Conservation (phyloP, 2,113 vertebrate species). For the Corythornis cristatus region DNA sequence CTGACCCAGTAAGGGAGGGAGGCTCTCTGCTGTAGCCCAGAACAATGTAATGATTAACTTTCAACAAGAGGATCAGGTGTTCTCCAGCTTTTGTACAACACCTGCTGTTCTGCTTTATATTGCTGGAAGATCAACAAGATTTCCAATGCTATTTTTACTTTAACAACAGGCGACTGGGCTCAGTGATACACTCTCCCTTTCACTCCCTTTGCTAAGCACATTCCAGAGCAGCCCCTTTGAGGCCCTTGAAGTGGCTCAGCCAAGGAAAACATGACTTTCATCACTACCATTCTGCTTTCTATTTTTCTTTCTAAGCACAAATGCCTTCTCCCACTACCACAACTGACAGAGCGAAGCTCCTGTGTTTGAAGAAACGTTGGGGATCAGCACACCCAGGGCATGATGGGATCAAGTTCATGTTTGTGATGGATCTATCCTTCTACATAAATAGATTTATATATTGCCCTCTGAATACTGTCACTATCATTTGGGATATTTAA, state of each 20-base stretch:
- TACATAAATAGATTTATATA: neutral
- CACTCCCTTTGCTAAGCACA: conserved; percentile 47
- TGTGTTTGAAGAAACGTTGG: neutral
- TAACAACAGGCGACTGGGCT: conserved; percentile 15
- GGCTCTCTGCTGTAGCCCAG: neutral
- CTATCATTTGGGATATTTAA: neutral
- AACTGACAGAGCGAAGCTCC: neutral
- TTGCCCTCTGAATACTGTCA: neutral
- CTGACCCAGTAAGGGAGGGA: neutral
- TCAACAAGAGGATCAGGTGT: conserved; percentile 30
- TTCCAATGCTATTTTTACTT: conserved; percentile 52
- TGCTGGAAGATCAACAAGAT: conserved; percentile 44
- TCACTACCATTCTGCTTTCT: conserved; percentile 47
- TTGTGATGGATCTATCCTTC: neutral
- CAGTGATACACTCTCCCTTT: conserved; percentile 41
- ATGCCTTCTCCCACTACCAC: neutral
- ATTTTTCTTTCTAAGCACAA: conserved; percentile 61
- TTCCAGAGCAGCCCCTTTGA: conserved; percentile 68
- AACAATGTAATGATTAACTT: conserved; percentile 51
- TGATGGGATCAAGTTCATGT: neutral
- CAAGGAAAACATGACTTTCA: conserved; percentile 65
- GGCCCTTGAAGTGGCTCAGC: conserved; percentile 40
- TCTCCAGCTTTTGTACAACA: conserved; percentile 47
- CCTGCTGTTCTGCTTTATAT: conserved; percentile 42
- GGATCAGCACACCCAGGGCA: neutral